These are phyloP conservation scores for Erythrocercus mccallii DNA, from an alignment of 2,113 vertebrate species.

Conservation along the genomic window DNA sequence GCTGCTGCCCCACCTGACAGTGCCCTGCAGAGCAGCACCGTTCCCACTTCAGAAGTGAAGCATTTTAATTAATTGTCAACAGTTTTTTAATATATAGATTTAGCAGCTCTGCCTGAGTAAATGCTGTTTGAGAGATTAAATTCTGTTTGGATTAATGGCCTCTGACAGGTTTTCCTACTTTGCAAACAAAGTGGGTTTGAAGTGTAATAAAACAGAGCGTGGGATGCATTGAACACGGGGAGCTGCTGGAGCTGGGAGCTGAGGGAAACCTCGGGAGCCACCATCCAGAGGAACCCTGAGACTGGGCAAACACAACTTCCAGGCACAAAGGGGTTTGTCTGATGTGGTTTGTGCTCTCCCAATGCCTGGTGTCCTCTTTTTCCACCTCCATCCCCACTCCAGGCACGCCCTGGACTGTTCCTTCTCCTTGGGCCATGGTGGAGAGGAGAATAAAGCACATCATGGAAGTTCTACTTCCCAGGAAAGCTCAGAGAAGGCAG, in stretches of 20 bases:
- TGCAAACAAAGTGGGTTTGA: constrained; percentile 67
- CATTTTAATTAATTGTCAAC: constrained; percentile 67
- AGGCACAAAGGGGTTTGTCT: not conserved
- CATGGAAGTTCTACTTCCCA: not conserved
- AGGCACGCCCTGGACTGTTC: not conserved
- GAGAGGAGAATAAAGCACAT: not conserved
- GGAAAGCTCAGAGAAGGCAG: not conserved
- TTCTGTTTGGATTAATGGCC: constrained; percentile 68
- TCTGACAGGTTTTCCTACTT: constrained; percentile 67
- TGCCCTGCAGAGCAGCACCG: not conserved
- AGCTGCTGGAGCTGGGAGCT: constrained; percentile 7
- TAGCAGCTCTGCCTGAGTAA: constrained; percentile 54
- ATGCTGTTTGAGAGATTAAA: constrained; percentile 63
- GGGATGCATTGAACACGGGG: constrained; percentile 44
- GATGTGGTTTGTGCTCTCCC: not conserved
- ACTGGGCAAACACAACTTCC: not conserved
- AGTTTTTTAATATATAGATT: constrained; percentile 59
- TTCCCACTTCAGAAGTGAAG: not conserved
- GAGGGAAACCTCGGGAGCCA: not conserved
- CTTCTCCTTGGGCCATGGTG: not conserved
- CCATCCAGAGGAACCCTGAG: not conserved
- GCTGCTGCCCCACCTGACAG: not conserved
- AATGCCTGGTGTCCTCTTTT: not conserved
- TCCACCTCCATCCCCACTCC: not conserved
- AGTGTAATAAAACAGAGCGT: constrained; percentile 53